Conservation (phyloP, 2,888 invertebrate species). For the Drosophila engyochracea region DNA sequence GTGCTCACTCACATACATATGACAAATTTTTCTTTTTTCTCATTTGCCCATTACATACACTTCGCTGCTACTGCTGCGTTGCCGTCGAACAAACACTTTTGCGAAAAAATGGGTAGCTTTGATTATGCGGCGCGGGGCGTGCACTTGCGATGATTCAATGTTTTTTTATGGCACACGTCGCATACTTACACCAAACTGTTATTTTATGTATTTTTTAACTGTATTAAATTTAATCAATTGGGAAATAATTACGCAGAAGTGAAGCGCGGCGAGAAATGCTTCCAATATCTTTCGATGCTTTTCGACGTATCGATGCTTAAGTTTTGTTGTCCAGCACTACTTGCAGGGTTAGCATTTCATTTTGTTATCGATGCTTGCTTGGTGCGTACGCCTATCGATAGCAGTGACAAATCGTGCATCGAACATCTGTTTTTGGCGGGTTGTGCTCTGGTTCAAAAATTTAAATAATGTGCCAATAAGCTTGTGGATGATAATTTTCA, state of each 20-base stretch:
- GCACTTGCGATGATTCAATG: slow-evolving; percentile 16
- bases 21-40: slow-evolving; percentile 67
- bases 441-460: neutral
- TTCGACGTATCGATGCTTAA: slow-evolving; percentile 44
- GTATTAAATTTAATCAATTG: slow-evolving; percentile 48
- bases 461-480: neutral
- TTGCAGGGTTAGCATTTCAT: slow-evolving; percentile 3
- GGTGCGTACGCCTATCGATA: slow-evolving; percentile 6
- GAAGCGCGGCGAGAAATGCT: slow-evolving; percentile 67
- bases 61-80: slow-evolving; percentile 52
- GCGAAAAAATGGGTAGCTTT: slow-evolving; percentile 21
- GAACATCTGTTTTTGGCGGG: slow-evolving; percentile 39
- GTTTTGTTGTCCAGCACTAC: slow-evolving; percentile 43
- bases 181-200: slow-evolving; percentile 62
- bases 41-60: slow-evolving; percentile 62
- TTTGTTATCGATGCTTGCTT: slow-evolving; percentile 30
- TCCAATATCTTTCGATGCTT: slow-evolving; percentile 52
- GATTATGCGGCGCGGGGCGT: slow-evolving; percentile 26
- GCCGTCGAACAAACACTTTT: slow-evolving; percentile 50
- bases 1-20: slow-evolving; percentile 47
- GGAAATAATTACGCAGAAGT: slow-evolving; percentile 71
- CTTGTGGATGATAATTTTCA: neutral
- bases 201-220: slow-evolving; percentile 38
- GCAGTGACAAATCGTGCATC: neutral
- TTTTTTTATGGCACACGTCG: slow-evolving; percentile 34